These are phyloP conservation scores for Ellobium chinense DNA, from an alignment of 2,888 invertebrate genomes.

Conservation along the genomic window DNA sequence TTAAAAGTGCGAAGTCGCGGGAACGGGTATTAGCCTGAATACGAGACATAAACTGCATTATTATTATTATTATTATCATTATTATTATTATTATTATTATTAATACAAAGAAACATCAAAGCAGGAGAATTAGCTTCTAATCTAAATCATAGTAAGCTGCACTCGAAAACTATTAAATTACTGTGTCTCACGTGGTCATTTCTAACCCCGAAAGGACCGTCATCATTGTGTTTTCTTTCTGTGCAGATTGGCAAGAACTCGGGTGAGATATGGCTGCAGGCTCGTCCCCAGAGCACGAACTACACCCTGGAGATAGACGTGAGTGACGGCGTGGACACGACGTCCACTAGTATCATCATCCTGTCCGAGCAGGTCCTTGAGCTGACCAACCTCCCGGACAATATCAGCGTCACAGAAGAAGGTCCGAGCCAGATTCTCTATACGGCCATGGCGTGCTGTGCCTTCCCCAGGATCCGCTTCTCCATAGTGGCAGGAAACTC, in stretches of 20 bases:
- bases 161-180: too few species aligned
- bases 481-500: slow-evolving; percentile 35
- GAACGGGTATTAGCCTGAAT: too few species aligned
- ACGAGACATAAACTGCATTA: too few species aligned
- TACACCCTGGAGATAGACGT: slow-evolving; percentile 82
- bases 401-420: neutral
- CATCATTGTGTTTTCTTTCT: too few species aligned
- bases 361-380: slow-evolving; percentile 38
- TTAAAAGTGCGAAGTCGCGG: too few species aligned
- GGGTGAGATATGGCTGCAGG: neutral
- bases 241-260: neutral
- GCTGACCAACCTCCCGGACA: slow-evolving; percentile 27
- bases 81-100: too few species aligned
- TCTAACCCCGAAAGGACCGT: too few species aligned
- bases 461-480: slow-evolving; percentile 22
- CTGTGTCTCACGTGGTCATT: too few species aligned
- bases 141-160: too few species aligned
- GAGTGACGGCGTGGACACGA: slow-evolving; percentile 92
- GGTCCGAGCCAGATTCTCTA: neutral
- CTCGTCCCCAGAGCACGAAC: neutral
- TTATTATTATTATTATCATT: too few species aligned
- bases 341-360: slow-evolving; percentile 80
- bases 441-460: slow-evolving; percentile 23
- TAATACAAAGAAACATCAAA: too few species aligned
- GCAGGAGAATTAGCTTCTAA: too few species aligned